Evolutionary conservation across 2,113 vertebrate genomes (phyloP).

Genomic region (Serilophus lunatus): DNA sequence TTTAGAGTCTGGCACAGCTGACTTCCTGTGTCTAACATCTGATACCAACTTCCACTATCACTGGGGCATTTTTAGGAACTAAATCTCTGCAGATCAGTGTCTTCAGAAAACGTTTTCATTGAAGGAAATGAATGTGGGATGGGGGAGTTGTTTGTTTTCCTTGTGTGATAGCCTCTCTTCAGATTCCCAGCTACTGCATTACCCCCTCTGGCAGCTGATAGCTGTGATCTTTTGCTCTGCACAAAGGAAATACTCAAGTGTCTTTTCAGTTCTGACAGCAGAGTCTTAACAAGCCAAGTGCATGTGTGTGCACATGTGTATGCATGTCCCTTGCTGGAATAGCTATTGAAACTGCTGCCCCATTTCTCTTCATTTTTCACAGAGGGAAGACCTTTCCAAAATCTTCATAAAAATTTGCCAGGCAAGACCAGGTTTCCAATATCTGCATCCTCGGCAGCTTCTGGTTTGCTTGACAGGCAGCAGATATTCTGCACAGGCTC

Average conservation of each 20-base stretch:
- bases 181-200: background rate
- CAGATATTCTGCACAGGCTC: background rate
- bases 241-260: background rate
- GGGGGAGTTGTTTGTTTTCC: background rate
- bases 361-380: background rate
- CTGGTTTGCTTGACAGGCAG: background rate
- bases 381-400: background rate
- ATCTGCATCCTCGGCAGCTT: background rate
- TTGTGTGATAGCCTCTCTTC: background rate
- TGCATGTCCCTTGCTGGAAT: background rate
- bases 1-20: background rate
- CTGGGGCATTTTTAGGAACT: background rate
- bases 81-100: background rate
- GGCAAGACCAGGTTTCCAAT: background rate
- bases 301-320: background rate
- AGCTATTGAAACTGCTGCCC: background rate
- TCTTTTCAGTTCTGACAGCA: background rate
- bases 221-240: background rate
- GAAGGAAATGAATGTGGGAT: fast-evolving
- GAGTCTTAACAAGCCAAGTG: background rate
- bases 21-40: background rate
- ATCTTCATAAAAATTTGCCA: background rate
- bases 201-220: fast-evolving
- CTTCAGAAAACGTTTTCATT: background rate
- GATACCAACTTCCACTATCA: background rate